phyloP scores from a whole-genome alignment of 2,113 vertebrate genomes.

The Cygnus buccinator region DNA sequence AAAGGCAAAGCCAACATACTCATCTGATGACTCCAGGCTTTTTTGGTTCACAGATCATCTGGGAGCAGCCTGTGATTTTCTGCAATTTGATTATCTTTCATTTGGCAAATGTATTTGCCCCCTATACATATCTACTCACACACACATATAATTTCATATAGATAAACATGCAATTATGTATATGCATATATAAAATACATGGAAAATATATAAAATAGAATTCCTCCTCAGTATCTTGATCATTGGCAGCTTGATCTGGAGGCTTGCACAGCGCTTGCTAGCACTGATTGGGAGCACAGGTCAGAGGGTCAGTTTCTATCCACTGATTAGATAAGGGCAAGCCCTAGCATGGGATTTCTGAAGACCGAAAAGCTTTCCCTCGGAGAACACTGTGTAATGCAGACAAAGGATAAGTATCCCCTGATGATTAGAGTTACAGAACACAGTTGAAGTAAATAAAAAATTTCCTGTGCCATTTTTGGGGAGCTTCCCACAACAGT shows the following conservation, averaged over 20 bases:
- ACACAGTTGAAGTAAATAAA: neutral
- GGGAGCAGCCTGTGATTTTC: neutral
- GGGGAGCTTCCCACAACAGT: neutral
- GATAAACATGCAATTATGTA: neutral
- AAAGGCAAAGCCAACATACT: neutral
- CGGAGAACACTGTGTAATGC: neutral
- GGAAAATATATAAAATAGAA: neutral
- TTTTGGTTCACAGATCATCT: neutral
- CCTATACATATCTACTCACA: neutral
- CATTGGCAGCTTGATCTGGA: neutral
- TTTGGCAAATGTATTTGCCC: neutral
- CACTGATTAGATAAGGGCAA: neutral
- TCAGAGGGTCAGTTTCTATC: neutral
- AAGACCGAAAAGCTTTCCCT: neutral
- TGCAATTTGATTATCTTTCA: neutral
- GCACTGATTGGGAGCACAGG: neutral
- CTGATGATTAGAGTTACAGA: neutral
- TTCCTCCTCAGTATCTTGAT: neutral
- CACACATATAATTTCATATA: neutral
- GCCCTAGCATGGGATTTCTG: neutral
- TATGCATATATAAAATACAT: neutral
- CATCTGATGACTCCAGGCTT: neutral
- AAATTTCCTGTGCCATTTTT: neutral
- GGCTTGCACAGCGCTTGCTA: neutral
- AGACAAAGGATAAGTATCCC: neutral